Evolutionary conservation across 2,797 vertebrate genomes (phyloP).

Genomic region (Prionace glauca): DNA sequence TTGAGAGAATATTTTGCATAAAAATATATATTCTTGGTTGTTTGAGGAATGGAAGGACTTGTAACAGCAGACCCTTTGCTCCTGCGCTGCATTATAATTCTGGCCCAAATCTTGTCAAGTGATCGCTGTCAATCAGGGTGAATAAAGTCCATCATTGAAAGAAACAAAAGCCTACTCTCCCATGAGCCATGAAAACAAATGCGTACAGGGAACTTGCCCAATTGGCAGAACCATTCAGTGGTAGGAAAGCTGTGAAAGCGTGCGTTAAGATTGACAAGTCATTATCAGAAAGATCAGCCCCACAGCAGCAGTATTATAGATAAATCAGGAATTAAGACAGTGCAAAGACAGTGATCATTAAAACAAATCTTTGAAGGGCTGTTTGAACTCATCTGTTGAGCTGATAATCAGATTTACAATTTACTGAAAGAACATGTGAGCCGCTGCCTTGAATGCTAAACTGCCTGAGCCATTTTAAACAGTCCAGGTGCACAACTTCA

Average conservation of each 20-base stretch:
- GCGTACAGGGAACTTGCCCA: neutral
- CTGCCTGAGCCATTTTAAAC: constrained; percentile 55
- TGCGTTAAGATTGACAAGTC: constrained; percentile 51
- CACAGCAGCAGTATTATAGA: constrained; percentile 49
- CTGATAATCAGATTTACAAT: constrained; percentile 55
- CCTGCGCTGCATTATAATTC: neutral
- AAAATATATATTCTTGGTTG: neutral
- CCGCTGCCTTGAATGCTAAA: constrained; percentile 48
- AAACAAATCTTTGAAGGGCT: constrained; percentile 51
- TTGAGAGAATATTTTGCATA: neutral
- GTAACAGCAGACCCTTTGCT: neutral
- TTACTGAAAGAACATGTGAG: constrained; percentile 48
- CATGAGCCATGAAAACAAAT: neutral
- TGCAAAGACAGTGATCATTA: constrained; percentile 49
- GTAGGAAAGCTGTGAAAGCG: neutral
- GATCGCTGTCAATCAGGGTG: neutral
- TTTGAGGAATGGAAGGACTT: neutral
- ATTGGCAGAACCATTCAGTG: neutral
- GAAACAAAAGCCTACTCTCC: neutral
- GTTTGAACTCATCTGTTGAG: constrained; percentile 49
- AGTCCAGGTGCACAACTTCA: constrained; percentile 60
- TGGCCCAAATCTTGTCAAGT: neutral
- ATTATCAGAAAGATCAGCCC: constrained; percentile 48
- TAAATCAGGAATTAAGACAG: constrained; percentile 53
- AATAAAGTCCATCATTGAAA: neutral